Base-by-base conservation (phyloP, 2,888 invertebrate species). In the Emesis russula region DNA sequence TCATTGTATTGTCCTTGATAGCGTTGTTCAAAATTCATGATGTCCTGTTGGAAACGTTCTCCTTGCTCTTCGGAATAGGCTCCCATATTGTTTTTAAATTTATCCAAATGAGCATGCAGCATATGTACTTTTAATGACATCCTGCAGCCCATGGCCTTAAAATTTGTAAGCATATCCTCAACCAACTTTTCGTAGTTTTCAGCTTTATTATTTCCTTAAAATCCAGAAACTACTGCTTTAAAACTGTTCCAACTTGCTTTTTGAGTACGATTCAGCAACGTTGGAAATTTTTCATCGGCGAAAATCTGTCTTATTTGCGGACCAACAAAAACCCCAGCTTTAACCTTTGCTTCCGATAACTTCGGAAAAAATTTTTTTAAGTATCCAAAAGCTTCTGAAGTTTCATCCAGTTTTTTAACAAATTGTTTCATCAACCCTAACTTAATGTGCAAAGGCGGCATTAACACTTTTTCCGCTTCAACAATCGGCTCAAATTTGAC, bases 1-100 rank as follows among this genome's bases (percentile, higher is more conserved):
- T 93, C 89, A 63, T 25, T 63, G 63, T 63, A 63, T 63, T 25
- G 63, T 25, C 63, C 63, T 63, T 63, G 63, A 25, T 63, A 63
- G 25, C 63, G 63, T 81, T 84, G 44, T 87, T 88, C 85, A 82
- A 88, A 88, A 76, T 87, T 73, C 88, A 87, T 86, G n/a, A 83
- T 68, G 74, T 91, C 87, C 70, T 91, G 85, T 68, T 87, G 88
- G 76, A 92, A 90, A 76, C 86, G 86, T 92, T 90, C 85, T 73
- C 86, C 90, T 90, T 90, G 87, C 77, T 87, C 68, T 73, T 83
- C 76, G 53, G 91, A 91, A 88, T 91, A 89, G 44, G 85, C 89
- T 80, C 89, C 86, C 86, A 91, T 74, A 71, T 89, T 91, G 81
- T 91, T 76, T 91, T 91, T 88, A 89, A 86, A 91, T 88, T 92